Evolutionary conservation across 2,797 vertebrate species (phyloP).

Genomic region (Acestrorhynchus altus): DNA sequence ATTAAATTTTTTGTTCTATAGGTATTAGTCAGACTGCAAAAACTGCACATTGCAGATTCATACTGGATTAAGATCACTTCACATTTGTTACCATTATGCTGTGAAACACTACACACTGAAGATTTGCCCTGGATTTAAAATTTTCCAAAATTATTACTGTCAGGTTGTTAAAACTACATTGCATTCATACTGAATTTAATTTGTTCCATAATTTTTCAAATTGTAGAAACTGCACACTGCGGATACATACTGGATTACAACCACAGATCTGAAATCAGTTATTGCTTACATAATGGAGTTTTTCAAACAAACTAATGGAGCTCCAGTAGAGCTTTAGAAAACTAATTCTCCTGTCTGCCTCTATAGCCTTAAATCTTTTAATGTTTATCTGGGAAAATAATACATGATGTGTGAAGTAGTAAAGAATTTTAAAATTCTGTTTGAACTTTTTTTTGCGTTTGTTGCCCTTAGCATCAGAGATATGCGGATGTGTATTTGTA

Average conservation of each 20-base stretch:
- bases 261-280: too few relatives aligned
- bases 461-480: neutral
- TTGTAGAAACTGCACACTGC: neutral
- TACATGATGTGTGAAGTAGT: neutral
- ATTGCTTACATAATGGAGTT: too few relatives aligned
- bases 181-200: neutral
- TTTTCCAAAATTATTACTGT: too few relatives aligned
- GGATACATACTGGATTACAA: neutral
- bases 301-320: neutral
- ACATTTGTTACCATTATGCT: neutral
- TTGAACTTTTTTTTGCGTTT: neutral
- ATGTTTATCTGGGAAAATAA: conserved; percentile 1
- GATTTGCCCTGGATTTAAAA: neutral
- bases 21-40: too few relatives aligned
- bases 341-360: neutral
- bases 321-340: neutral
- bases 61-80: neutral
- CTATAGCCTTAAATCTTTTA: neutral
- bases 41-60: too few relatives aligned
- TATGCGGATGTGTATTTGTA: neutral
- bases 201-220: neutral
- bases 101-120: neutral
- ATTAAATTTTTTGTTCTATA: too few relatives aligned
- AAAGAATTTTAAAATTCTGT: neutral
- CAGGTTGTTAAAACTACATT: too few relatives aligned